Conservation (phyloP, 1,140 invertebrate species). For the Chlorops oryzae region DNA sequence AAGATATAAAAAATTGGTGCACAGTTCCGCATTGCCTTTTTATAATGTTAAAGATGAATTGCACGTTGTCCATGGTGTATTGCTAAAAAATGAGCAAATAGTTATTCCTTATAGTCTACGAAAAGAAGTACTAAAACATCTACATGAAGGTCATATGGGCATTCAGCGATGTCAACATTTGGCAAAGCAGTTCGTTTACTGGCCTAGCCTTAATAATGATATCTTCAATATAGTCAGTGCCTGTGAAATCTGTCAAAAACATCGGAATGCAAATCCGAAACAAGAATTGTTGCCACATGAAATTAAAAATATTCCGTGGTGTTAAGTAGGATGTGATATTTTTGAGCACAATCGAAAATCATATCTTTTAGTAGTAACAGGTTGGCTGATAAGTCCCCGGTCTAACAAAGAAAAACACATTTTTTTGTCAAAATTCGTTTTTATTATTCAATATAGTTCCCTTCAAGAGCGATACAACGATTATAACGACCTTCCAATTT, state of each 20-base stretch:
- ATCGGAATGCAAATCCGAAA: background rate
- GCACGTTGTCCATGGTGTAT: slow-evolving; percentile 27
- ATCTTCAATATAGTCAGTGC: slow-evolving; percentile 43
- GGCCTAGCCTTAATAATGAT: slow-evolving; percentile 48
- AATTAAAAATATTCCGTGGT: slow-evolving; percentile 1
- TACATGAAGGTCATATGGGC: slow-evolving; percentile 49
- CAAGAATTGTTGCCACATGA: background rate
- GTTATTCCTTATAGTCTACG: slow-evolving; percentile 36
- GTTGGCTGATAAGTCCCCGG: no score
- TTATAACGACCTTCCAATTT: no score
- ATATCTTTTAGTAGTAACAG: no score
- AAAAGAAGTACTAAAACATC: slow-evolving; percentile 30
- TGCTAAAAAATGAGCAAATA: slow-evolving; percentile 35
- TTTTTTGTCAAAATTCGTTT: no score
- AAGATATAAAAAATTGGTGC: slow-evolving; percentile 24
- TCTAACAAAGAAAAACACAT: no score
- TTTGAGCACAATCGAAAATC: no score
- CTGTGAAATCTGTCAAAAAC: slow-evolving; percentile 23
- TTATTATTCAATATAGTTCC: no score
- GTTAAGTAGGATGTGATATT: slow-evolving; percentile 30
- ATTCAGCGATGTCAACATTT: slow-evolving; percentile 39
- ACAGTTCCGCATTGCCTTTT: no score
- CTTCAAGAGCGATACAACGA: no score
- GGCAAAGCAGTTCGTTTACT: slow-evolving; percentile 46
- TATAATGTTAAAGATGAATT: slow-evolving; percentile 35